phyloP scores from a whole-genome alignment of 2,113 vertebrate species.

The Poecile atricapillus region DNA sequence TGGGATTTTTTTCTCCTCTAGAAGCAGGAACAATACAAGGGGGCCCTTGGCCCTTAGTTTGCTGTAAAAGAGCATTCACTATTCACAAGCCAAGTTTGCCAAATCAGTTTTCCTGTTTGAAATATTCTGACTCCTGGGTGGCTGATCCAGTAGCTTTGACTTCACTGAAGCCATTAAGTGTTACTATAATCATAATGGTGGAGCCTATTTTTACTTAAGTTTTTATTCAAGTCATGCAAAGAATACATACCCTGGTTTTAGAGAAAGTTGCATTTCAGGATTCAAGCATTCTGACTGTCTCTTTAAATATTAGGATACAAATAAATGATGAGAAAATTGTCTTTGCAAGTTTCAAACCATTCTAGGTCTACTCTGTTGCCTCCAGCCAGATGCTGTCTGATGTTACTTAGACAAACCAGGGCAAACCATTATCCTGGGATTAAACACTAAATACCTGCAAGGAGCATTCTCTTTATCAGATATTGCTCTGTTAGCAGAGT shows the following conservation, averaged over 20 bases:
- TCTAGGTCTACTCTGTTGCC: slow-evolving; percentile 27
- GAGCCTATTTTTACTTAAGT: neutral
- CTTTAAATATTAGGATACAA: slow-evolving; percentile 45
- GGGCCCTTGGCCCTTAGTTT: neutral
- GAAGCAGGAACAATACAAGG: neutral
- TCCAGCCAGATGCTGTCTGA: slow-evolving; percentile 42
- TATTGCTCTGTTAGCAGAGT: slow-evolving; percentile 43
- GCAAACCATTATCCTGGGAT: slow-evolving; percentile 59
- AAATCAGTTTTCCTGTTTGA: neutral
- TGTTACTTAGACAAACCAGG: slow-evolving; percentile 50
- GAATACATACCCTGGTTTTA: neutral
- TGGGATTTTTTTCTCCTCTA: neutral
- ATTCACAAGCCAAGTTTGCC: neutral
- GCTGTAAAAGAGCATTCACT: neutral
- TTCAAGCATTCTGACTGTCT: neutral
- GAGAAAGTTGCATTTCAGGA: neutral
- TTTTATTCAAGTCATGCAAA: neutral
- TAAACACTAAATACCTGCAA: slow-evolving; percentile 68
- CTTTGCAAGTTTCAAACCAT: neutral
- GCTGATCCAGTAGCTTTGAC: neutral
- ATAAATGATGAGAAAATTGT: slow-evolving; percentile 7
- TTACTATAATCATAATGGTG: neutral
- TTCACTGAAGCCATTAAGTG: neutral
- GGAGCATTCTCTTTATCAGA: slow-evolving; percentile 60
- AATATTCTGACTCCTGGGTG: neutral